Percentiles rank a stretch among this genome's conserved stretches.
Conservation (phyloP, 53 echinoderm and acorn worm species). For the Mesocentrotus franciscanus region DNA sequence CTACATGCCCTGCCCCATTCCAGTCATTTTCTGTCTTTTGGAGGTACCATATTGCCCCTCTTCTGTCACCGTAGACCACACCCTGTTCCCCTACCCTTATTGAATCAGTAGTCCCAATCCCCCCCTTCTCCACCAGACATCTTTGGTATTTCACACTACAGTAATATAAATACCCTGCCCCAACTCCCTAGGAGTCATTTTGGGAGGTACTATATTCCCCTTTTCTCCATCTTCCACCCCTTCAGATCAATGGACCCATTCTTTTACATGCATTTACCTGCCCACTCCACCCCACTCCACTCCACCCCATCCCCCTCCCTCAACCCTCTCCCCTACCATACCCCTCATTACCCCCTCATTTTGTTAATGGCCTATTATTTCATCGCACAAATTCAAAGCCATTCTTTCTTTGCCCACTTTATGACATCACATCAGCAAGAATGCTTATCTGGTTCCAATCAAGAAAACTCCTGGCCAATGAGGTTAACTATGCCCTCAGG, state of each 20-base stretch:
- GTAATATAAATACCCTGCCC: not conserved
- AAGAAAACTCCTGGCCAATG: conserved; percentile 61
- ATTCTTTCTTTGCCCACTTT: not conserved
- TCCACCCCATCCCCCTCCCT: not conserved
- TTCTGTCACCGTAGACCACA: too few species aligned
- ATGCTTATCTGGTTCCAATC: conserved; percentile 64
- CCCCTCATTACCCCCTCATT: not conserved
- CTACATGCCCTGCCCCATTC: not conserved
- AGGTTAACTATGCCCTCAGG: conserved; percentile 61
- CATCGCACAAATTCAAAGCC: not conserved
- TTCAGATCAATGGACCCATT: too few species aligned
- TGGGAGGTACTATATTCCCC: not conserved
- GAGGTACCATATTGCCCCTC: too few species aligned
- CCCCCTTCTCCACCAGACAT: not conserved
- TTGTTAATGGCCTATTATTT: not conserved
- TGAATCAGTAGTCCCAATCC: too few species aligned
- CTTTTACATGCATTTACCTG: too few species aligned
- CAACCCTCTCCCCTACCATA: not conserved
- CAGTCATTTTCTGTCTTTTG: too few species aligned
- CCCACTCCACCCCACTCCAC: not conserved
- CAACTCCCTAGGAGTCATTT: not conserved
- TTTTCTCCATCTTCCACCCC: not conserved
- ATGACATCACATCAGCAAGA: conserved; percentile 58
- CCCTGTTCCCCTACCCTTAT: too few species aligned
- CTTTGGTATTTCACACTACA: not conserved